Evolutionary conservation across 2,797 vertebrate genomes (phyloP).

Genomic region (Gymnoscopelus braueri): DNA sequence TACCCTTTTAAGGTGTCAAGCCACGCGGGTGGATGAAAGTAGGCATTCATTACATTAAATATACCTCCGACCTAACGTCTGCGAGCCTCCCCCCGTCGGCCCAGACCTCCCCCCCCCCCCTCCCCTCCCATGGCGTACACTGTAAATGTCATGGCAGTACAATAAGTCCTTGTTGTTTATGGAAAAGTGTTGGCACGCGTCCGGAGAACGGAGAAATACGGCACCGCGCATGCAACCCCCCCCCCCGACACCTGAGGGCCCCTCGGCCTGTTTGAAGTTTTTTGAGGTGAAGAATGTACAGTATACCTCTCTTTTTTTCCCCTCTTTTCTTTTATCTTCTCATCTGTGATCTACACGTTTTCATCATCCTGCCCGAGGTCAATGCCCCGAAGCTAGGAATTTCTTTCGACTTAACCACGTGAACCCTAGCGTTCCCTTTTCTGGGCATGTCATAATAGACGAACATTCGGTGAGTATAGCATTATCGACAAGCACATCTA

Average conservation of each 20-base stretch:
- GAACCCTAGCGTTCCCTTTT: not conserved
- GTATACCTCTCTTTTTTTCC: not conserved
- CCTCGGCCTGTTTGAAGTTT: constrained; percentile 42
- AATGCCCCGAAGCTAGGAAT: not conserved
- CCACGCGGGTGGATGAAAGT: constrained; percentile 54
- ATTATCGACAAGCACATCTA: not conserved
- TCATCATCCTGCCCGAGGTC: constrained; percentile 43
- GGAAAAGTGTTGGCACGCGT: constrained; percentile 46
- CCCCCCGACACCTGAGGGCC: constrained; percentile 36
- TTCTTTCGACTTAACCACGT: not conserved
- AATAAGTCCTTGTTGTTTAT: constrained; percentile 57
- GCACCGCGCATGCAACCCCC: constrained; percentile 1
- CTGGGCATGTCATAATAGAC: not conserved
- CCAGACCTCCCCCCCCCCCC: no score
- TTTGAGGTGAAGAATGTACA: constrained; percentile 60
- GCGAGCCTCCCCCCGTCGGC: no score
- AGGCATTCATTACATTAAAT: constrained; percentile 53
- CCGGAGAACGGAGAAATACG: constrained; percentile 3
- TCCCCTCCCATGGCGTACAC: not conserved
- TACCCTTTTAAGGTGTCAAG: constrained; percentile 67
- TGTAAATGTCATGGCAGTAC: constrained; percentile 45
- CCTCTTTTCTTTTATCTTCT: constrained; percentile 43
- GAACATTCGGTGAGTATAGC: not conserved
- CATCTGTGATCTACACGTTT: constrained; percentile 51
- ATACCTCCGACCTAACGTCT: constrained; percentile 22